Conservation (phyloP, 2,888 invertebrate species). For the Fragum fragum region DNA sequence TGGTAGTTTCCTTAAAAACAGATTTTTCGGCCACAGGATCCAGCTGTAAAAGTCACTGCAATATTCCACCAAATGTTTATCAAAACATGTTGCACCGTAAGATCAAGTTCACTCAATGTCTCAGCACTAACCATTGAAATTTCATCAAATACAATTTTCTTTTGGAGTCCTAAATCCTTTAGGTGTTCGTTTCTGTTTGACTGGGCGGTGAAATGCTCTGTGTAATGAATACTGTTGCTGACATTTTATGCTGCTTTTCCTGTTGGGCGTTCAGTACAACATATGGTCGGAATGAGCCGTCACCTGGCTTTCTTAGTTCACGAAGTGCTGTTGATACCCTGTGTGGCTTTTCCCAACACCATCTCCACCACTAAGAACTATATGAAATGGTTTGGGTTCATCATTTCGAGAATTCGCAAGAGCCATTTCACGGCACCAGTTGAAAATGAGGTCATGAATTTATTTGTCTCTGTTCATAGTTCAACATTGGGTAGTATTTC, state of each 20-base stretch:
- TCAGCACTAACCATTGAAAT: slow-evolving; percentile 44
- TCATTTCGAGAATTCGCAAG: background rate
- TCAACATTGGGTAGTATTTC: slow-evolving; percentile 17
- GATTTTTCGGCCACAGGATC: too few species aligned
- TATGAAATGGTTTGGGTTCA: slow-evolving; percentile 43
- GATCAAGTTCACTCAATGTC: too few species aligned
- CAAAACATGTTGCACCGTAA: too few species aligned
- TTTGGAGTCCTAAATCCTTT: slow-evolving; percentile 36
- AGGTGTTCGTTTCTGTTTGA: slow-evolving; percentile 27
- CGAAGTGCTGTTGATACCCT: slow-evolving; percentile 36
- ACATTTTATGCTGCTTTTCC: slow-evolving; percentile 61
- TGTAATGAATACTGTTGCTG: slow-evolving; percentile 56
- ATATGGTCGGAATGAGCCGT: slow-evolving; percentile 32
- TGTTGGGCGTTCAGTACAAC: slow-evolving; percentile 54
- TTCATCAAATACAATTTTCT: slow-evolving; percentile 56
- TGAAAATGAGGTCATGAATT: slow-evolving; percentile 34
- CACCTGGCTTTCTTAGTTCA: slow-evolving; percentile 28
- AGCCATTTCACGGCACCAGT: slow-evolving; percentile 15
- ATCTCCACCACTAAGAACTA: slow-evolving; percentile 52
- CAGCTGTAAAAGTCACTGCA: too few species aligned
- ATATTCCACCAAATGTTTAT: too few species aligned
- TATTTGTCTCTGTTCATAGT: slow-evolving; percentile 31
- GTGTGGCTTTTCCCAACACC: slow-evolving; percentile 52
- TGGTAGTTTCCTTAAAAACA: too few species aligned
- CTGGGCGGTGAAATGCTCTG: slow-evolving; percentile 52